phyloP scores from a whole-genome alignment of 35 echinoderm and acorn worm species.

The Apostichopus californicus region DNA sequence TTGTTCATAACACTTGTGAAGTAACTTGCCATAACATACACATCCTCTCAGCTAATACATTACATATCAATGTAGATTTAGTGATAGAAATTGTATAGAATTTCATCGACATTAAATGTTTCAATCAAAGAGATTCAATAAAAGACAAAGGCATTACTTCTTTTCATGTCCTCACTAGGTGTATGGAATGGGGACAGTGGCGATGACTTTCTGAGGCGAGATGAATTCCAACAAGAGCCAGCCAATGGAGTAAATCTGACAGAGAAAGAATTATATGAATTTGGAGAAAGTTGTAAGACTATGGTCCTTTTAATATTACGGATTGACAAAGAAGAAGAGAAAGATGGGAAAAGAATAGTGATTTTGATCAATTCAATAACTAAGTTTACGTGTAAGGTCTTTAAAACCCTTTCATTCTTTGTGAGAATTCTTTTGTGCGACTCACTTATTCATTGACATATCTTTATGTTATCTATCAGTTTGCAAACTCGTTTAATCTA shows the following conservation, averaged over 20 bases:
- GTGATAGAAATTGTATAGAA: no score
- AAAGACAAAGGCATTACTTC: neutral
- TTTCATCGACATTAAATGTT: neutral
- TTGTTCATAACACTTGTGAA: no score
- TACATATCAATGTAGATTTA: no score
- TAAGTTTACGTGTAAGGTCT: no score
- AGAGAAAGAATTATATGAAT: neutral
- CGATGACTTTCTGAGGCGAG: neutral
- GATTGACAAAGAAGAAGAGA: neutral
- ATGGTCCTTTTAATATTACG: neutral
- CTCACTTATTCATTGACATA: no score
- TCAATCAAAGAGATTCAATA: neutral
- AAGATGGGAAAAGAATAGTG: neutral
- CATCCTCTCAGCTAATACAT: no score
- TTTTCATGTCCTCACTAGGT: neutral
- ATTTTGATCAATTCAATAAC: neutral
- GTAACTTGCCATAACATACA: no score
- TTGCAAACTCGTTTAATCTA: no score
- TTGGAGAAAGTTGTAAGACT: slow-evolving; percentile 34
- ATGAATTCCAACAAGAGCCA: neutral
- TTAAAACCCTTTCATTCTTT: no score
- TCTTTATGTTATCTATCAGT: no score
- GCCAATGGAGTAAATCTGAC: neutral
- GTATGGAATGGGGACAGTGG: slow-evolving; percentile 1
- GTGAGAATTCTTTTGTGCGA: no score